Conservation (phyloP, 2,113 vertebrate species). For the Bombycilla garrulus region DNA sequence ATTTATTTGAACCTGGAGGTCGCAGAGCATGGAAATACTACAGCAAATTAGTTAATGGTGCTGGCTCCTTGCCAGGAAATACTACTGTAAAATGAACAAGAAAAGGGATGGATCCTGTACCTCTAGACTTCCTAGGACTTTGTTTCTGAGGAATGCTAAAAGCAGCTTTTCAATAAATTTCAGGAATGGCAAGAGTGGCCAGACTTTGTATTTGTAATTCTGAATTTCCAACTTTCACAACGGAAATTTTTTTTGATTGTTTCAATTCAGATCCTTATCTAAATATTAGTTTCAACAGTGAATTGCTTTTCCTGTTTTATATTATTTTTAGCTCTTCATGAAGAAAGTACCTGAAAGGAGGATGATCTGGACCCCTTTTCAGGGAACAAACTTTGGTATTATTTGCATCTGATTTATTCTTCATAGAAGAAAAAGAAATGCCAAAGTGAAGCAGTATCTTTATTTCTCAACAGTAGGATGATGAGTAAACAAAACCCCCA, state of each 20-base stretch:
- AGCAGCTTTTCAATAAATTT: neutral
- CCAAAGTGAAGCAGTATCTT: neutral
- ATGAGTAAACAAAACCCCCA: rapidly evolving
- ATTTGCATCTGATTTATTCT: neutral
- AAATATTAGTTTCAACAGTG: neutral
- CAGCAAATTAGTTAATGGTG: neutral
- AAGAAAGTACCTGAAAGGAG: neutral
- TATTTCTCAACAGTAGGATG: neutral
- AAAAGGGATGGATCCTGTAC: neutral
- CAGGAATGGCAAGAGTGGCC: neutral
- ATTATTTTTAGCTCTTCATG: neutral
- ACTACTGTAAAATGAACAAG: neutral
- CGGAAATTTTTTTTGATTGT: neutral
- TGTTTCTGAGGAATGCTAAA: neutral
- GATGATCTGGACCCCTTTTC: neutral
- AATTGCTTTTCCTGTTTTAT: neutral
- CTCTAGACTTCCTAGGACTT: neutral
- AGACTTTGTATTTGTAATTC: neutral
- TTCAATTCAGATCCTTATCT: neutral
- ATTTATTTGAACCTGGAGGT: neutral
- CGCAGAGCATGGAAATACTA: neutral
- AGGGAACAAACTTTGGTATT: neutral
- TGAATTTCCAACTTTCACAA: neutral
- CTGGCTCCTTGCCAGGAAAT: neutral
- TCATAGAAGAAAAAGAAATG: neutral